phyloP scores from a whole-genome alignment of 2,888 invertebrate species.

The Aleiodes testaceus region DNA sequence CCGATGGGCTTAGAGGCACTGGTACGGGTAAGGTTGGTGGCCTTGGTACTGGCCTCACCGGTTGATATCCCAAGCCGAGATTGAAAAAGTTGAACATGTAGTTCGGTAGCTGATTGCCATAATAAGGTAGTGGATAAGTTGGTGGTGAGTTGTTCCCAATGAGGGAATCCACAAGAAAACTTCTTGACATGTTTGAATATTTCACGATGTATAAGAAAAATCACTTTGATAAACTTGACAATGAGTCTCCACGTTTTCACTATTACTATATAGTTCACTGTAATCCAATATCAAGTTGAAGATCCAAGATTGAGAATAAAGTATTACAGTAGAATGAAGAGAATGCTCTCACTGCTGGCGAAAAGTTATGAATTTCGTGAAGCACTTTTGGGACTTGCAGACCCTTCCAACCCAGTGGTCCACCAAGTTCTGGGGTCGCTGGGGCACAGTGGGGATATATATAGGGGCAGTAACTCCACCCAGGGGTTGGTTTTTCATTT shows the following conservation, averaged over 20 bases:
- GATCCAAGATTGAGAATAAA: neutral
- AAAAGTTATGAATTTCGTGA: neutral
- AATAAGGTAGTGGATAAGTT: constrained; percentile 68
- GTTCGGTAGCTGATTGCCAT: constrained; percentile 72
- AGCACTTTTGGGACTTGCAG: constrained; percentile 26
- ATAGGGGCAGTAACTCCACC: constrained; percentile 69
- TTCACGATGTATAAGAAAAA: constrained; percentile 28
- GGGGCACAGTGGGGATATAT: constrained; percentile 56
- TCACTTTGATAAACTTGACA: constrained; percentile 18
- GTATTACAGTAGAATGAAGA: neutral
- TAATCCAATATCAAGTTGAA: constrained; percentile 46
- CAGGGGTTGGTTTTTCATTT: constrained; percentile 66
- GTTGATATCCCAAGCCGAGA: constrained; percentile 66
- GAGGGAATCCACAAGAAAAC: constrained; percentile 86
- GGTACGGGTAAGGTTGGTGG: constrained; percentile 58
- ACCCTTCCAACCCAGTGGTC: constrained; percentile 54
- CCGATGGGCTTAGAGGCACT: constrained; percentile 59
- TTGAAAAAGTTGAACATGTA: constrained; percentile 72
- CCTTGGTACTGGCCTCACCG: constrained; percentile 67
- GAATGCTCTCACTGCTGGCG: neutral
- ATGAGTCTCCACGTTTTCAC: constrained; percentile 33
- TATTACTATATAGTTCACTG: constrained; percentile 42
- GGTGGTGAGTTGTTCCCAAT: constrained; percentile 80
- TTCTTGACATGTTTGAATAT: constrained; percentile 81
- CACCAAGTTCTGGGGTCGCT: constrained; percentile 59